A percentile compares a stretch with the other conserved stretches of the same genome.
These are phyloP conservation scores for Drosophila nebulosa DNA, from an alignment of 1,140 invertebrate genomes.

Conservation along the genomic window DNA sequence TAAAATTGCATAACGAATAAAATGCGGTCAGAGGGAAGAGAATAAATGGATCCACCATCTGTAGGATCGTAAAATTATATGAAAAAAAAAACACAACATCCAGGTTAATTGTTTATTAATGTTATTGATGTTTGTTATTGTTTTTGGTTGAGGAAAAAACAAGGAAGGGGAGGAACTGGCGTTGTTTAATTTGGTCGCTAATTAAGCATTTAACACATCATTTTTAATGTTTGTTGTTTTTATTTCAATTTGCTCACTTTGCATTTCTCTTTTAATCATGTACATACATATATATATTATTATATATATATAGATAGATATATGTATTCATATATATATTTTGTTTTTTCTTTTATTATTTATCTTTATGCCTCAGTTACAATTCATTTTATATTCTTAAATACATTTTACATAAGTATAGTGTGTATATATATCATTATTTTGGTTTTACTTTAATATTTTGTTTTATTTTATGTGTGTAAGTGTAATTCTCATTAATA, in stretches of 20 bases:
- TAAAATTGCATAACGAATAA: constrained; percentile 61
- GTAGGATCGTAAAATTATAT: constrained; percentile 17
- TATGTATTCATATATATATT: constrained; percentile 23
- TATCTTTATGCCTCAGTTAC: constrained; percentile 60
- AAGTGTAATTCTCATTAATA: constrained; percentile 34
- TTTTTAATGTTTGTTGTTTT: constrained; percentile 36
- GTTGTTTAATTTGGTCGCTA: constrained; percentile 62
- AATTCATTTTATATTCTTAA: constrained; percentile 73
- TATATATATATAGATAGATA: neutral
- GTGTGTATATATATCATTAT: constrained; percentile 47
- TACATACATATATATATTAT: constrained; percentile 1
- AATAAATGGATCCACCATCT: constrained; percentile 3
- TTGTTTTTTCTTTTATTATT: constrained; percentile 42
- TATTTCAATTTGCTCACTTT: constrained; percentile 46
- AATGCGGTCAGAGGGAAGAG: constrained; percentile 49
- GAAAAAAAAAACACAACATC: neutral
- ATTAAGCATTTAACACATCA: constrained; percentile 66
- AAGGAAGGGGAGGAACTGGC: neutral
- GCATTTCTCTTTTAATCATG: neutral
- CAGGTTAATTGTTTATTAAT: constrained; percentile 62
- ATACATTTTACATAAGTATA: constrained; percentile 70
- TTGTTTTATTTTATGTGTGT: constrained; percentile 15
- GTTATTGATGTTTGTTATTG: constrained; percentile 37
- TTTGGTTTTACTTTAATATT: constrained; percentile 13
- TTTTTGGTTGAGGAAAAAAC: neutral